These are phyloP conservation scores for Drosophila falleni DNA, from an alignment of 2,888 invertebrate genomes.

Conservation along the genomic window DNA sequence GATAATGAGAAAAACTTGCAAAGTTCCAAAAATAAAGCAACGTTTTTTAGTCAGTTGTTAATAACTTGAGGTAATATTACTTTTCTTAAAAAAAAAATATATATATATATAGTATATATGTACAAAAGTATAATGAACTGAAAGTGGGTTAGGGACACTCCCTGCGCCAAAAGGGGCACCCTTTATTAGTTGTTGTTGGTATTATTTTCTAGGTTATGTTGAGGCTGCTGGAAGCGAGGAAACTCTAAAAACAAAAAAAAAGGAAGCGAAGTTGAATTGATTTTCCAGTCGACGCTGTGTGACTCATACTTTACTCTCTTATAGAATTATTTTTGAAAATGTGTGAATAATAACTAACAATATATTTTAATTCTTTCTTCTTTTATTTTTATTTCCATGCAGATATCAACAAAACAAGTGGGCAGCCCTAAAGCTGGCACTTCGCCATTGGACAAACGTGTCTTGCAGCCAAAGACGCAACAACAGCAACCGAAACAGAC, in stretches of 20 bases:
- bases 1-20: constrained; percentile 45
- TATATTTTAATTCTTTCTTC: neutral
- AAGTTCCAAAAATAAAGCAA: constrained; percentile 16
- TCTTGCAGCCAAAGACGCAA: constrained; percentile 89
- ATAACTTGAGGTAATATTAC: constrained; percentile 59
- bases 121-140: constrained; percentile 18
- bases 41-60: neutral
- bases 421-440: constrained; percentile 84
- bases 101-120: neutral
- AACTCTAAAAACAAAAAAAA: constrained; percentile 5
- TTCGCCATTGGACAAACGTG: constrained; percentile 88
- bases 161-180: constrained; percentile 24
- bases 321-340: neutral
- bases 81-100: neutral
- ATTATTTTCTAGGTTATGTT: constrained; percentile 45
- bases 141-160: constrained; percentile 77
- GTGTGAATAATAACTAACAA: neutral
- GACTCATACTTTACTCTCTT: neutral
- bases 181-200: constrained; percentile 11
- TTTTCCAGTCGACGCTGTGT: constrained; percentile 39
- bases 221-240: constrained; percentile 1
- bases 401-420: constrained; percentile 85
- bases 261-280: constrained; percentile 55
- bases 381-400: constrained; percentile 40
- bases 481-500: constrained; percentile 63